Evolutionary conservation across 2,888 invertebrate genomes (phyloP), one percentile per base, ranked within the genome.

Genomic region (Caenorhabditis wallacei): DNA sequence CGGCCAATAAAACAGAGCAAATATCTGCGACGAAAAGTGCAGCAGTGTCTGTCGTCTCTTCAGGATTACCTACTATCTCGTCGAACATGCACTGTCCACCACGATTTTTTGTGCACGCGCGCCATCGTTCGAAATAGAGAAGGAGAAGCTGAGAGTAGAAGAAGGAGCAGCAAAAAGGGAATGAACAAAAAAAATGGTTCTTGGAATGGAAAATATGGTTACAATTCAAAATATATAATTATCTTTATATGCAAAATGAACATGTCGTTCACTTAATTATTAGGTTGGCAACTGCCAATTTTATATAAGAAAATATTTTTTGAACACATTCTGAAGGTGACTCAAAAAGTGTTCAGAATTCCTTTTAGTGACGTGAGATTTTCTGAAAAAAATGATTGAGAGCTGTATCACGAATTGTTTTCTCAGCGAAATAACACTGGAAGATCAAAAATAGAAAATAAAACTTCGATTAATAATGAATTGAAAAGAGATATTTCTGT

Each of bases 81-180:
- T 63, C 35, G 13, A 61, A 78, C 78, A 78, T 78, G 78, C 78
- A 78, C 78, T 78, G 78, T 78, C 78, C 78, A 78, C 78, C 78
- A 78, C 78, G 78, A 78, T 78, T 71, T 79, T 70, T 79, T 79
- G 79, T 79, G 71, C 70, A 79, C 71, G 71, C 57, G 59, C 79
- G 79, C 79, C 70, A 79, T 71, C 46, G 63, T 56, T 51, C 71
- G 48, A 56, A 16, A 54, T 18, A 22, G 30, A 35, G 20, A 35
- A 66, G 48, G 59, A 59, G 61, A 48, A 40, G 70, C 43, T 26
- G 61, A 40, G 40, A 22, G 18, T n/a, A 48, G 18, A 18, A 18
- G 18, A 7, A 30, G 54, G 59, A 51, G 71, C 40, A 40, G 10
- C 46, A 57, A 37, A 20, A 40, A 18, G 22, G 18, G 5, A 46